A percentile compares a stretch with the other conserved stretches of the same genome.
Conservation (phyloP, 2,797 vertebrate species). For the Leontopithecus rosalia region DNA sequence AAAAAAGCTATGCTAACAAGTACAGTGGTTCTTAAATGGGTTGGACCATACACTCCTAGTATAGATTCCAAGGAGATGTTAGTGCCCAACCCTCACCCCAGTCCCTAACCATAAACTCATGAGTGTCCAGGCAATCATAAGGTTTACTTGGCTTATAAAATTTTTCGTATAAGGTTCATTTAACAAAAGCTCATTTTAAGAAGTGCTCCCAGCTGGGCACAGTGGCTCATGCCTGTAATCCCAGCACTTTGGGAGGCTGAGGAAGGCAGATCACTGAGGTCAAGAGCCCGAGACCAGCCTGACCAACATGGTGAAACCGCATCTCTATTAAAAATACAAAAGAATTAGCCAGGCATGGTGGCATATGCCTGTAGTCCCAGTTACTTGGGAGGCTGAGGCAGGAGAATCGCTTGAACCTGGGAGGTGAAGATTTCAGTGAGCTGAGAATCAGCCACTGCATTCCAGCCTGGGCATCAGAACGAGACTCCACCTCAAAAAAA, state of each 20-base stretch:
- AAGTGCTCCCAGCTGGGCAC: not conserved
- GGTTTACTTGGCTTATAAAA: not conserved
- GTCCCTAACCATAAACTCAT: not conserved
- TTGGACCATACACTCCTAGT: not conserved
- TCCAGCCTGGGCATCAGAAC: not conserved
- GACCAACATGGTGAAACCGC: not conserved
- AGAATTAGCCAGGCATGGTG: not conserved
- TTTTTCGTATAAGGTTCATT: constrained; percentile 49
- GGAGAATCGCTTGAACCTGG: not conserved
- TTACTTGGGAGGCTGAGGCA: not conserved
- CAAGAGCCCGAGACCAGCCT: not conserved
- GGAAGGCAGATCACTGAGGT: not conserved
- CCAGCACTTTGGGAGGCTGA: not conserved
- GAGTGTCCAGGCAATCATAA: not conserved
- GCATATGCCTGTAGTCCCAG: not conserved
- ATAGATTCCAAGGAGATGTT: not conserved
- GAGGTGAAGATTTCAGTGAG: not conserved
- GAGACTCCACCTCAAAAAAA: not conserved
- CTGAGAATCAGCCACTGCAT: not conserved
- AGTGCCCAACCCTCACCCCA: not conserved
- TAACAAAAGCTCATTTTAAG: constrained; percentile 50
- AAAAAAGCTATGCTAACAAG: constrained; percentile 5
- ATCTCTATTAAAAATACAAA: not conserved
- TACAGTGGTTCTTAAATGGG: not conserved
- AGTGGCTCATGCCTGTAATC: not conserved